Evolutionary conservation across 30 jellyfish, hydroid and myxozoan genomes (phyloP).

Genomic region (Hydractinia echinata): DNA sequence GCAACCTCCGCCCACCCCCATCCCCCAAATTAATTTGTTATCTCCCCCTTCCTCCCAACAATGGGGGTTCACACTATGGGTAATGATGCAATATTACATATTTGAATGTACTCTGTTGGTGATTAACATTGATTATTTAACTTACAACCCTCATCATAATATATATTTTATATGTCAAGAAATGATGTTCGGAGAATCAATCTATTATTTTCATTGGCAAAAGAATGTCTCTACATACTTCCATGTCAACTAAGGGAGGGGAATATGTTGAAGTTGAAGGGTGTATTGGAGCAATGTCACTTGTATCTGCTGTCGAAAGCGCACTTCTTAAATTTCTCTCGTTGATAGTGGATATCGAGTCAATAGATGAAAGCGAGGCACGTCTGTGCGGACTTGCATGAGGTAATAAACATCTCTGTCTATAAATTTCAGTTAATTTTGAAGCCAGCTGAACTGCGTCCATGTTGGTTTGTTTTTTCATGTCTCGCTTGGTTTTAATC

Average conservation of each 20-base stretch:
- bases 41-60: no score
- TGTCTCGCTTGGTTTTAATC: background rate
- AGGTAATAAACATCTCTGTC: background rate
- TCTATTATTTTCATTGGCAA: background rate
- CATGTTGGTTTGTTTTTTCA: background rate
- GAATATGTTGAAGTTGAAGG: background rate
- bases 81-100: no score
- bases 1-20: no score
- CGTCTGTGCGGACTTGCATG: background rate
- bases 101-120: no score
- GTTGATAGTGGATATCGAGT: background rate
- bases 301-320: background rate
- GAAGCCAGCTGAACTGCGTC: background rate
- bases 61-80: no score
- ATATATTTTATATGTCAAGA: background rate
- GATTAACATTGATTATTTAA: no score
- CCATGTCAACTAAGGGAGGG: slow-evolving; percentile 1
- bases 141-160: no score
- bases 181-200: background rate
- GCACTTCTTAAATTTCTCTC: no score
- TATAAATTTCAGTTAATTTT: background rate
- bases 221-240: background rate
- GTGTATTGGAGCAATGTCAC: background rate
- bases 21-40: no score
- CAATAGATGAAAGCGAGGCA: background rate